These are phyloP conservation scores for Coelopa frigida DNA, from an alignment of 1,140 invertebrate species.

Conservation along the genomic window DNA sequence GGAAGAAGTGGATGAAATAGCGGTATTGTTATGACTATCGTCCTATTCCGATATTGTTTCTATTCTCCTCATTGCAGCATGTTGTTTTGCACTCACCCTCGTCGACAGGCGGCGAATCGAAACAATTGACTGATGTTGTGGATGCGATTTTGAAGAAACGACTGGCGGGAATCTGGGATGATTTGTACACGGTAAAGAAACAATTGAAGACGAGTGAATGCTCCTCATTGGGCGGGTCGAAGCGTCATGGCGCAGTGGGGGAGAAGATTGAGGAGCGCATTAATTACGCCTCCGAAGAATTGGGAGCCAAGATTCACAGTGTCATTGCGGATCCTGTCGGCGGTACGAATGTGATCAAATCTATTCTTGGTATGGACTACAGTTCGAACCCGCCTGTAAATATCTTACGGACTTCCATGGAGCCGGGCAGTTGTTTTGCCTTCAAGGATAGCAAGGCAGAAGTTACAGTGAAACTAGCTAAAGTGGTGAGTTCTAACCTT, in stretches of 20 bases:
- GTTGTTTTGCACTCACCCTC: slow-evolving; percentile 5
- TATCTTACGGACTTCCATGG: slow-evolving; percentile 20
- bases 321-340: slow-evolving; percentile 19
- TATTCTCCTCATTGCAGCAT: slow-evolving; percentile 3
- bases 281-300: slow-evolving; percentile 27
- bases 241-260: neutral
- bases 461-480: slow-evolving; percentile 21
- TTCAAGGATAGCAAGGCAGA: slow-evolving; percentile 18
- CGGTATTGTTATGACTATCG: neutral
- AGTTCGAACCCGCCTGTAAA: slow-evolving; percentile 30
- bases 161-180: slow-evolving; percentile 23
- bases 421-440: slow-evolving; percentile 31
- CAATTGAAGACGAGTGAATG: slow-evolving; percentile 11
- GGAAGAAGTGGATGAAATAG: slow-evolving; percentile 14
- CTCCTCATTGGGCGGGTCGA: neutral
- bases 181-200: slow-evolving; percentile 27
- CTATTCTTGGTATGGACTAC: slow-evolving; percentile 25
- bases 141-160: slow-evolving; percentile 25
- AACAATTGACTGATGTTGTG: slow-evolving; percentile 19
- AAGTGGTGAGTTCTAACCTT: slow-evolving; percentile 1
- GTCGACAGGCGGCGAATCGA: neutral
- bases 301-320: slow-evolving; percentile 23
- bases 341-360: slow-evolving; percentile 16
- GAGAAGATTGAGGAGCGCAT: slow-evolving; percentile 11
- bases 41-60: neutral